A percentile compares a stretch with the other conserved stretches of the same genome.
Evolutionary conservation across 2,113 vertebrate genomes (phyloP).

Genomic region (Pseudopipra pipra): DNA sequence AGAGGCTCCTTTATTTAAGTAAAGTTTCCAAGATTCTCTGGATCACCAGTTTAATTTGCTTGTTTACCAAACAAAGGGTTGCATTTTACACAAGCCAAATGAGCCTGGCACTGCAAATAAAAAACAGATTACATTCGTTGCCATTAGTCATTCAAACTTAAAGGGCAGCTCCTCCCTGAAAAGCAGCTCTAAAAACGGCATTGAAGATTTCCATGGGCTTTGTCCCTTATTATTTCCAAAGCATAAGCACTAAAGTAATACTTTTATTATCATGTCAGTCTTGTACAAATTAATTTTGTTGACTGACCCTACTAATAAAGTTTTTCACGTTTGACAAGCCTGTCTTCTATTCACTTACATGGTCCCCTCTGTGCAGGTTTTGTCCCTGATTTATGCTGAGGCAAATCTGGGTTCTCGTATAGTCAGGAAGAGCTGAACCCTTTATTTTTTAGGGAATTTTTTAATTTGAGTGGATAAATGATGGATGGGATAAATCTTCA

Average conservation of each 20-base stretch:
- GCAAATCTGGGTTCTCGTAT: background rate
- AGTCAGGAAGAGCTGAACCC: background rate
- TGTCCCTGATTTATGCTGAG: background rate
- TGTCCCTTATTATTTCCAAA: slow-evolving; percentile 27
- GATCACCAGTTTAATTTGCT: slow-evolving; percentile 67
- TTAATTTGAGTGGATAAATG: background rate
- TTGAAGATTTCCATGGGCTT: slow-evolving; percentile 36
- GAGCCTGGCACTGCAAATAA: slow-evolving; percentile 71
- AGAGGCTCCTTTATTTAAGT: slow-evolving; percentile 49
- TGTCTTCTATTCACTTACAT: background rate
- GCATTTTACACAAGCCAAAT: slow-evolving; percentile 68
- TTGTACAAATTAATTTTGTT: background rate
- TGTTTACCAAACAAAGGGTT: slow-evolving; percentile 72
- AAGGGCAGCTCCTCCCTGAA: slow-evolving; percentile 67
- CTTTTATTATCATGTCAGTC: background rate
- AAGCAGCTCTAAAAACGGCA: slow-evolving; percentile 35
- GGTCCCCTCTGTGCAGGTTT: background rate
- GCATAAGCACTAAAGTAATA: background rate
- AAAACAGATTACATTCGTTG: slow-evolving; percentile 65
- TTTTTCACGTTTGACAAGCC: background rate
- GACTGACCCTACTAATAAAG: background rate
- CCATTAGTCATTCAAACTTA: slow-evolving; percentile 60
- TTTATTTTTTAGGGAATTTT: background rate
- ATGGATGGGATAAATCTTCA: background rate
- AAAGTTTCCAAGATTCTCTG: slow-evolving; percentile 66